These are phyloP conservation scores for Arctopsyche grandis DNA, from an alignment of 1,140 invertebrate species.

Conservation along the genomic window DNA sequence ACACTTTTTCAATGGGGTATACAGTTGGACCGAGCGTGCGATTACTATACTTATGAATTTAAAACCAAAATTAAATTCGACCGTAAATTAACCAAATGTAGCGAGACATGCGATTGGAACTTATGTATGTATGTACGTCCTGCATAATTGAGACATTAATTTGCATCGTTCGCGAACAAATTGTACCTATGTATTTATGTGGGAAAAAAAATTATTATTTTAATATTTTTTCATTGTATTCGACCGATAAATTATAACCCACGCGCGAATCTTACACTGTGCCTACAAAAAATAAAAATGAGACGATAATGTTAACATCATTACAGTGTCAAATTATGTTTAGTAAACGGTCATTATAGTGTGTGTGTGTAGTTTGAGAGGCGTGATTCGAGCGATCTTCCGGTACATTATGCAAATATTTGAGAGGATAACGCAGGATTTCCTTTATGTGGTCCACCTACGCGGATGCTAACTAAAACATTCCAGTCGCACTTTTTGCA, in stretches of 20 bases:
- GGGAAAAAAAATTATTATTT: too few relatives aligned
- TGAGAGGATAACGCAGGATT: neutral
- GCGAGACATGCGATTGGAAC: neutral
- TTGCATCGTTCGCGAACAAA: neutral
- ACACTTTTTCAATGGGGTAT: neutral
- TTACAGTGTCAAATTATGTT: neutral
- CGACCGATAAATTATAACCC: too few relatives aligned
- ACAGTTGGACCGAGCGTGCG: neutral
- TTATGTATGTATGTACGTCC: too few relatives aligned
- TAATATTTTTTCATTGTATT: too few relatives aligned
- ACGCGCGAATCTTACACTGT: too few relatives aligned
- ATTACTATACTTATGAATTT: too few relatives aligned
- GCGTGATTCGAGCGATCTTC: slow-evolving; percentile 5
- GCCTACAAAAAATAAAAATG: neutral
- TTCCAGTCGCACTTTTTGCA: too few relatives aligned
- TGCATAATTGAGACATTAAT: slow-evolving; percentile 23
- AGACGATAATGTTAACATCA: neutral
- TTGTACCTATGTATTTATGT: neutral
- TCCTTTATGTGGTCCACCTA: neutral
- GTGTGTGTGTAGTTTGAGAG: neutral
- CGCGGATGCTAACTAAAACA: neutral
- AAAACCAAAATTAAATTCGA: neutral
- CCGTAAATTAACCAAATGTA: neutral
- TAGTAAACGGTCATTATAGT: neutral
- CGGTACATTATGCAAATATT: slow-evolving; percentile 17